Percentiles rank a stretch among this genome's conserved stretches.
phyloP scores from a whole-genome alignment of 1,140 invertebrate genomes.

The Procambarus clarkii region DNA sequence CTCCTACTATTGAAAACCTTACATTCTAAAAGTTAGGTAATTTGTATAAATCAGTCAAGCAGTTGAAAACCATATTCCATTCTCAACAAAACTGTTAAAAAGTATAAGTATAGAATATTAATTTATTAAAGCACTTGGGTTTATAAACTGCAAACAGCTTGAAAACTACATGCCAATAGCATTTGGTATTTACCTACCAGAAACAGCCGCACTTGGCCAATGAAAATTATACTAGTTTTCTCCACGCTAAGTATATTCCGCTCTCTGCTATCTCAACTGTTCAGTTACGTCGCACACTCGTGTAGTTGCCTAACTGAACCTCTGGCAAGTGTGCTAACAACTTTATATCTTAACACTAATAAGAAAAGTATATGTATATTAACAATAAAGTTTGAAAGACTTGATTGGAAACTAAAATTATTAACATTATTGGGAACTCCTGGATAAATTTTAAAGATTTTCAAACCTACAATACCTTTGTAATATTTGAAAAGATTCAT shows the following conservation, averaged over 20 bases:
- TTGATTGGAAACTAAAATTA: constrained; percentile 15
- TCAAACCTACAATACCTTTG: neutral
- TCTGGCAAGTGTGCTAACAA: neutral
- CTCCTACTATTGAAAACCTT: neutral
- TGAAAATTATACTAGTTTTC: neutral
- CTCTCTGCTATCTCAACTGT: neutral
- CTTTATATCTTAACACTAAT: neutral
- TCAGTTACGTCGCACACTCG: neutral
- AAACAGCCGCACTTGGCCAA: neutral
- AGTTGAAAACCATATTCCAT: neutral
- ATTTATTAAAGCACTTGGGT: constrained; percentile 11
- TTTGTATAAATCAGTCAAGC: constrained; percentile 15
- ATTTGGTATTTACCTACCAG: neutral
- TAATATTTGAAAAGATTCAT: neutral
- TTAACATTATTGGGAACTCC: neutral
- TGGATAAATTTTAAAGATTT: neutral
- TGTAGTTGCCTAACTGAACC: neutral
- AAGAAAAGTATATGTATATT: neutral
- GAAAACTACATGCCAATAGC: neutral
- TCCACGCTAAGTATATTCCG: neutral
- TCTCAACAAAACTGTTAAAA: neutral
- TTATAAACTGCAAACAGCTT: constrained; percentile 1
- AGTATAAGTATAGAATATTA: constrained; percentile 5
- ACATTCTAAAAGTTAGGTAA: neutral
- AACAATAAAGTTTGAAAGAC: constrained; percentile 19